Percentiles rank a stretch among this genome's conserved stretches.
These are phyloP conservation scores for Artemia sp. DNA, from an alignment of 2,888 invertebrate genomes.

Conservation along the genomic window DNA sequence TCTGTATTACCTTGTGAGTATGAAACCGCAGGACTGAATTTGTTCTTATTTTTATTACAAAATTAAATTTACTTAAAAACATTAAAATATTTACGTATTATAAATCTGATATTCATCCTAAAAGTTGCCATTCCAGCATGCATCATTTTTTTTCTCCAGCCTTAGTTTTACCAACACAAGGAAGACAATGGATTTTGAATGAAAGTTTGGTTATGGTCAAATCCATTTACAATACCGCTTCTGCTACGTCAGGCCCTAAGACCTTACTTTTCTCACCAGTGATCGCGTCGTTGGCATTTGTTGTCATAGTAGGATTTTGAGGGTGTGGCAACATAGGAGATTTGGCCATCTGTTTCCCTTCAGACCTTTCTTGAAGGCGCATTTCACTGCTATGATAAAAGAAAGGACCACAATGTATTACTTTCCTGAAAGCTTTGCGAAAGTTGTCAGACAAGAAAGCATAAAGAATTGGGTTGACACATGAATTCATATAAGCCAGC, in stretches of 20 bases:
- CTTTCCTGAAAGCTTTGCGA: constrained; percentile 64
- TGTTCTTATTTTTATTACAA: too few relatives aligned
- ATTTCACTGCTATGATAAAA: background rate
- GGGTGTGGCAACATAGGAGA: constrained; percentile 2
- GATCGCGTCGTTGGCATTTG: background rate
- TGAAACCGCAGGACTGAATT: too few relatives aligned
- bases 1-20: too few relatives aligned
- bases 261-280: background rate
- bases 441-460: constrained; percentile 88
- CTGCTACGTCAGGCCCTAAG: constrained; percentile 8
- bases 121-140: too few relatives aligned
- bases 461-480: constrained; percentile 84
- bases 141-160: too few relatives aligned
- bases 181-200: too few relatives aligned
- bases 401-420: constrained; percentile 31
- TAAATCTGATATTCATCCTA: too few relatives aligned
- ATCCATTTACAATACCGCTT: background rate
- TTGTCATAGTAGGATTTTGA: background rate
- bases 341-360: constrained; percentile 12
- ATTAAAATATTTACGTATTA: too few relatives aligned
- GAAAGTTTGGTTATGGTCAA: too few relatives aligned
- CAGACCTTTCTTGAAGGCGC: constrained; percentile 8
- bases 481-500: constrained; percentile 79
- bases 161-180: too few relatives aligned
- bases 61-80: too few relatives aligned